A percentile compares a stretch with the other conserved stretches of the same genome.
phyloP scores from a whole-genome alignment of 2,888 invertebrate genomes.

The Mimas tiliae region DNA sequence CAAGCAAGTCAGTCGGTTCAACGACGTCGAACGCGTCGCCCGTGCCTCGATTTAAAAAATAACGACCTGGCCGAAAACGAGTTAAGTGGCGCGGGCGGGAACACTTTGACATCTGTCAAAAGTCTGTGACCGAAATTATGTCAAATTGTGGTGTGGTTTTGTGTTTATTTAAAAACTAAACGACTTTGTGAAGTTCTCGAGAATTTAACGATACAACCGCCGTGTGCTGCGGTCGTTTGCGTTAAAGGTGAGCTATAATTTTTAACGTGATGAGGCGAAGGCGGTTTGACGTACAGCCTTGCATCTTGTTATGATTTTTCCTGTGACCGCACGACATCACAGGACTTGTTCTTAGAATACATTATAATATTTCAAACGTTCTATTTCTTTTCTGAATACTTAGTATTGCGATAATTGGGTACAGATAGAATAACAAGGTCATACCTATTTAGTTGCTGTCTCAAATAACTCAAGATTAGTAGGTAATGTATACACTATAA shows the following conservation, averaged over 20 bases:
- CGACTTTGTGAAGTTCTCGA: slow-evolving; percentile 14
- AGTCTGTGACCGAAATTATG: slow-evolving; percentile 36
- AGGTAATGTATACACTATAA: too few species aligned
- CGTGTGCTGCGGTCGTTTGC: background rate
- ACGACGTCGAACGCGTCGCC: slow-evolving; percentile 47
- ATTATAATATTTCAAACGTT: background rate
- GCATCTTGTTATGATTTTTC: slow-evolving; percentile 10
- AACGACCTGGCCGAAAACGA: slow-evolving; percentile 31
- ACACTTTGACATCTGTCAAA: slow-evolving; percentile 59
- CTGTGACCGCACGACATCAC: background rate
- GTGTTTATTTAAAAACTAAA: slow-evolving; percentile 32
- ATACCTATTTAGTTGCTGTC: background rate
- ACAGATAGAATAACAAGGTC: background rate
- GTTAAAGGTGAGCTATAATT: slow-evolving; percentile 15
- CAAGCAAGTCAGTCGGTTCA: slow-evolving; percentile 51
- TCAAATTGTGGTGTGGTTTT: slow-evolving; percentile 33
- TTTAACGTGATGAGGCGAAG: background rate
- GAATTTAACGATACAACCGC: background rate
- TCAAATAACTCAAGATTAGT: too few species aligned
- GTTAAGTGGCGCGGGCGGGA: slow-evolving; percentile 23
- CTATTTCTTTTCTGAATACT: background rate
- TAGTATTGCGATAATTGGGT: background rate
- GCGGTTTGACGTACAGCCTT: slow-evolving; percentile 6
- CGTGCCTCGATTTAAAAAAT: slow-evolving; percentile 46
- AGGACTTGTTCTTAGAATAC: background rate